A percentile compares a stretch with the other conserved stretches of the same genome.
phyloP scores from a whole-genome alignment of 2,797 vertebrate genomes.

The Sylvia borin region DNA sequence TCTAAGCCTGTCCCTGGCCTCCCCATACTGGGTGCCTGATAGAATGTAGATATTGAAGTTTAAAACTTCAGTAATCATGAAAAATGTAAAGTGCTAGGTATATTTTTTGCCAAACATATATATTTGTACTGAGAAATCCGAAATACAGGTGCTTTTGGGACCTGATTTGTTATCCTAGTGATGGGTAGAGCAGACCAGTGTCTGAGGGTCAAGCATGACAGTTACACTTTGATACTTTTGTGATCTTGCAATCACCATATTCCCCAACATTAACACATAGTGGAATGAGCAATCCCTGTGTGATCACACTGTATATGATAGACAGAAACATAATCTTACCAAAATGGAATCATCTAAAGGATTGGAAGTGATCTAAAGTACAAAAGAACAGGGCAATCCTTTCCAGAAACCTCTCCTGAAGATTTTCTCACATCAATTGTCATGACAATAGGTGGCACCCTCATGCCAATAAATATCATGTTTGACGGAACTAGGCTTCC shows the following conservation, averaged over 20 bases:
- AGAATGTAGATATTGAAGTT: background rate
- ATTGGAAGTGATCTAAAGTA: background rate
- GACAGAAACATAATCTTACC: background rate
- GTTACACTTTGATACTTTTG: background rate
- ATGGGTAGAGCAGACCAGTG: background rate
- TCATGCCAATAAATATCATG: slow-evolving; percentile 41
- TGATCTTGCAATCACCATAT: background rate
- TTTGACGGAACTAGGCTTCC: background rate
- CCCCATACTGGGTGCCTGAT: background rate
- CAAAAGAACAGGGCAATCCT: background rate
- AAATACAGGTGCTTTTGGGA: background rate
- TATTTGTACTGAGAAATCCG: background rate
- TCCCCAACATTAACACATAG: background rate
- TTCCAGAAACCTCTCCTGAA: background rate
- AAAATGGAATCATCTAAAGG: background rate
- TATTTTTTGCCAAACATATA: background rate
- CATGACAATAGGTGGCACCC: slow-evolving; percentile 59
- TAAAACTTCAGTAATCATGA: background rate
- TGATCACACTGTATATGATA: background rate
- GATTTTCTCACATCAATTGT: background rate
- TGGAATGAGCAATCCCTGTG: background rate
- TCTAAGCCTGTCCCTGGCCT: background rate
- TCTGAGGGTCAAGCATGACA: background rate
- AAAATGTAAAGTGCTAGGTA: background rate
- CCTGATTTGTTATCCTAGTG: background rate